Conservation (phyloP, 2,113 vertebrate genomes). For the Bagarius yarrelli region DNA sequence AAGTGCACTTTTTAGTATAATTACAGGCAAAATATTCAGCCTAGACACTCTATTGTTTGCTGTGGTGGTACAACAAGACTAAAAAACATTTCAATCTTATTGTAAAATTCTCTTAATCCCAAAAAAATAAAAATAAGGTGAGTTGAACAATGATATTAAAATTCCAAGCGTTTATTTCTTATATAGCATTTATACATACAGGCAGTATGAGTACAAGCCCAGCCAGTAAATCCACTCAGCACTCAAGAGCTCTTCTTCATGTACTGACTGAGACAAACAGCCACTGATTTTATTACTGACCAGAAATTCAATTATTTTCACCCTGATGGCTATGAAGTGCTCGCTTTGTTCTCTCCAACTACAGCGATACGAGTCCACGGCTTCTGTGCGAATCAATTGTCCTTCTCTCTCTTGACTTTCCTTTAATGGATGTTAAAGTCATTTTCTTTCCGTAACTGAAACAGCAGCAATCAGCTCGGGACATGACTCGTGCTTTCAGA, state of each 20-base stretch:
- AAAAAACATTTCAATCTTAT: background rate
- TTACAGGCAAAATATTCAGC: background rate
- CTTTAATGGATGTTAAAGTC: conserved; percentile 17
- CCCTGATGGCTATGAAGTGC: conserved; percentile 37
- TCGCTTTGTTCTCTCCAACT: background rate
- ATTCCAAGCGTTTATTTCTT: background rate
- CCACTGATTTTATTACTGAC: conserved; percentile 42
- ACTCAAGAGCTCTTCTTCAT: conserved; percentile 36
- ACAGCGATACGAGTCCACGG: background rate
- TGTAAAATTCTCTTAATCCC: background rate
- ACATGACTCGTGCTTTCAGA: background rate
- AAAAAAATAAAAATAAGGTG: background rate
- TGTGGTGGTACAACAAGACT: background rate
- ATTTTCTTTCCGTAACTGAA: background rate
- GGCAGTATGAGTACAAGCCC: background rate
- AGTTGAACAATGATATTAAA: background rate
- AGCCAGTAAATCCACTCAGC: conserved; percentile 14
- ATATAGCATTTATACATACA: background rate
- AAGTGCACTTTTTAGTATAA: no score
- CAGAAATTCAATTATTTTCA: conserved; percentile 51
- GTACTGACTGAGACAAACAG: conserved; percentile 18
- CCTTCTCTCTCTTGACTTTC: background rate
- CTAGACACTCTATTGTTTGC: background rate
- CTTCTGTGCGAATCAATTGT: conserved; percentile 9
- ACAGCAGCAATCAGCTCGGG: background rate